Evolutionary conservation across 2,888 invertebrate genomes (phyloP).

Genomic region (Eutolmus rufibarbis): DNA sequence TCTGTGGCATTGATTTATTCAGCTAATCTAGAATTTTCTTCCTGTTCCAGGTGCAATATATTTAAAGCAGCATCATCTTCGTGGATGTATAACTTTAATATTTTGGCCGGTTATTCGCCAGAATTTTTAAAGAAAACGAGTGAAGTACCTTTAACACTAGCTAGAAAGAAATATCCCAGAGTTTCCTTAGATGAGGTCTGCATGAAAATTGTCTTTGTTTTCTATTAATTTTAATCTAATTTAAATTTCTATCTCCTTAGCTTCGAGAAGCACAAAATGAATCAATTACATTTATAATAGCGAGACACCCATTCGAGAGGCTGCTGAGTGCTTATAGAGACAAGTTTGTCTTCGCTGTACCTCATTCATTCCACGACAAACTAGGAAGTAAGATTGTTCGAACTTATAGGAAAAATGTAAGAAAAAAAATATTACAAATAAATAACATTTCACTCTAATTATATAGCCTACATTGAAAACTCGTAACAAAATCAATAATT

Average conservation of each 20-base stretch:
- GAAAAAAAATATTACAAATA: conserved; percentile 38
- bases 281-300: conserved; percentile 82
- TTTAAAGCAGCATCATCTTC: conserved; percentile 89
- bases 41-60: conserved; percentile 72
- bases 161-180: conserved; percentile 80
- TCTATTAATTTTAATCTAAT: neutral
- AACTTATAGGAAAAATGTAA: conserved; percentile 70
- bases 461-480: neutral
- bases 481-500: neutral
- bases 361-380: conserved; percentile 82
- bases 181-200: conserved; percentile 71
- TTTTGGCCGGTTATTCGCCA: conserved; percentile 82
- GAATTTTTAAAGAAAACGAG: conserved; percentile 79
- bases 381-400: conserved; percentile 79
- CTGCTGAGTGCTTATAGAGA: conserved; percentile 84
- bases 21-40: neutral
- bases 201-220: neutral
- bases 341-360: conserved; percentile 83
- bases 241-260: conserved; percentile 52
- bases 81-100: conserved; percentile 91
- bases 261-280: conserved; percentile 76
- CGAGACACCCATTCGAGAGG: conserved; percentile 81
- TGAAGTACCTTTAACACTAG: conserved; percentile 78
- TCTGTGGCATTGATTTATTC: neutral
- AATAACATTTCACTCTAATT: neutral